These are phyloP conservation scores for Phasianus colchicus DNA, from an alignment of 2,113 vertebrate genomes.

Conservation along the genomic window DNA sequence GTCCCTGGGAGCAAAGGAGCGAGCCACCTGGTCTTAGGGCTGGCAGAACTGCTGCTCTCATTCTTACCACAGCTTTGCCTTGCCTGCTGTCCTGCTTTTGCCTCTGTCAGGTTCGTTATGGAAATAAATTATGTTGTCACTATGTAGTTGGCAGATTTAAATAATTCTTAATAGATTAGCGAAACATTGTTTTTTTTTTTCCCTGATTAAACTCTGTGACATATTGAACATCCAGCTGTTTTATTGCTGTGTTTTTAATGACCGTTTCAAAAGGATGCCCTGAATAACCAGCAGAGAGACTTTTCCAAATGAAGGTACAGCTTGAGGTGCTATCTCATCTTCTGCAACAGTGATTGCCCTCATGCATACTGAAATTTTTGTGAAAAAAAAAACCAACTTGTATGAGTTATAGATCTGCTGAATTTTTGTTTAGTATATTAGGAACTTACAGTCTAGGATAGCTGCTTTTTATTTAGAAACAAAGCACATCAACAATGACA, in stretches of 20 bases:
- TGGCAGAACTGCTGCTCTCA: neutral
- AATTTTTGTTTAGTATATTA: neutral
- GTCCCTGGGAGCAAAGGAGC: neutral
- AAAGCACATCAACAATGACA: neutral
- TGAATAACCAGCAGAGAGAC: neutral
- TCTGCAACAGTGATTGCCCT: neutral
- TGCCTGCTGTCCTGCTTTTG: neutral
- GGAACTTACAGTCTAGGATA: neutral
- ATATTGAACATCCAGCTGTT: neutral
- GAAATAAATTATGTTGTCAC: conserved; percentile 23
- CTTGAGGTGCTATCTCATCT: neutral
- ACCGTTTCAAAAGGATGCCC: neutral
- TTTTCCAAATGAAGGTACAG: neutral
- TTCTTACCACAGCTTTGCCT: neutral
- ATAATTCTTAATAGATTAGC: neutral
- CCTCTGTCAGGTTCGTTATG: neutral
- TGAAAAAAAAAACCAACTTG: neutral
- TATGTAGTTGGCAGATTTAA: neutral
- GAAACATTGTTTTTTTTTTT: neutral
- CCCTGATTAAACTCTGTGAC: neutral
- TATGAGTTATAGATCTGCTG: neutral
- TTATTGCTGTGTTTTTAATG: conserved; percentile 8
- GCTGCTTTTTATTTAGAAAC: neutral
- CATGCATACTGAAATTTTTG: neutral
- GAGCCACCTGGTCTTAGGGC: neutral